Percentiles rank a stretch among this genome's conserved stretches.
These are phyloP conservation scores for Leucopsar rothschildi DNA, from an alignment of 2,113 vertebrate species.

Conservation along the genomic window DNA sequence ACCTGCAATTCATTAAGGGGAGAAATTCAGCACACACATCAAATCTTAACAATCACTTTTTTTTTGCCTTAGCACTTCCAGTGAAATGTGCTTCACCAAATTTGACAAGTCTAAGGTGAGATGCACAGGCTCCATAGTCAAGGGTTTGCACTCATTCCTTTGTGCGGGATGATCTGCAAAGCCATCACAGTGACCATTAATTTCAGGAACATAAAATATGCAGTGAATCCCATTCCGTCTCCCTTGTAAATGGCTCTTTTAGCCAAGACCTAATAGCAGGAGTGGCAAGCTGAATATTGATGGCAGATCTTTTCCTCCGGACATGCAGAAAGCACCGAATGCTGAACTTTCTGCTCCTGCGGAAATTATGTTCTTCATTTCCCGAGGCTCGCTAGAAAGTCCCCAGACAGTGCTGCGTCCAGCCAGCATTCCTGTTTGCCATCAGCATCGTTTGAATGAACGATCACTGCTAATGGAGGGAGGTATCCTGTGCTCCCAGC, in stretches of 20 bases:
- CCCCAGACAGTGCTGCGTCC: not conserved
- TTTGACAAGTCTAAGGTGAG: not conserved
- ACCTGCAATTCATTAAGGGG: not conserved
- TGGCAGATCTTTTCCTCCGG: not conserved
- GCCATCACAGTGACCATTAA: not conserved
- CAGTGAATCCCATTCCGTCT: not conserved
- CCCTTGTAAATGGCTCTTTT: not conserved
- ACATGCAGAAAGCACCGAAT: not conserved
- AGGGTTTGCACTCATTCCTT: not conserved
- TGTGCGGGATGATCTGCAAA: not conserved
- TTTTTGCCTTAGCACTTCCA: not conserved
- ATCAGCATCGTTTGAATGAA: not conserved
- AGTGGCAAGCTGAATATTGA: not conserved
- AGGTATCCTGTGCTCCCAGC: not conserved
- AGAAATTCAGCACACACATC: not conserved
- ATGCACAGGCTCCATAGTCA: not conserved
- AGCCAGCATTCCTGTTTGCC: not conserved
- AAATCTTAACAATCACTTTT: not conserved
- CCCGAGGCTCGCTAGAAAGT: not conserved
- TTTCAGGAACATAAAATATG: conserved; percentile 35
- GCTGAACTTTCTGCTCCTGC: not conserved
- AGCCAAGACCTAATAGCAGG: not conserved
- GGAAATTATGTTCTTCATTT: conserved; percentile 8
- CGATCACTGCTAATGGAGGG: not conserved
- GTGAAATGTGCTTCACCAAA: not conserved